A percentile compares a stretch with the other conserved stretches of the same genome.
These are phyloP conservation scores for Mantis religiosa DNA, from an alignment of 2,888 invertebrate species.

Conservation along the genomic window DNA sequence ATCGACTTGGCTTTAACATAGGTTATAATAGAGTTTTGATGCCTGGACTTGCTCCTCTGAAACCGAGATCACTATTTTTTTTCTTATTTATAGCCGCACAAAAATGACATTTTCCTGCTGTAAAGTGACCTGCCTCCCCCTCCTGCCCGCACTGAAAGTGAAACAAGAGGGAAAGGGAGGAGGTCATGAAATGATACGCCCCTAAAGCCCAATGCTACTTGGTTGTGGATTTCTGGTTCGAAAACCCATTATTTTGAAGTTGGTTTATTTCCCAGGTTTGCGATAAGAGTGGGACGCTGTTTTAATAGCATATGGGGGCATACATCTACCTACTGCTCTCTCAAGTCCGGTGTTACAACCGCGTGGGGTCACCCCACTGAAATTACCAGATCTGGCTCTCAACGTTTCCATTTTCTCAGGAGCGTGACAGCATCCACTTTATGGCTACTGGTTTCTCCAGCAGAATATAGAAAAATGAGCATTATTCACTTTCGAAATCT, in stretches of 20 bases:
- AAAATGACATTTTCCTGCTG: conserved; percentile 26
- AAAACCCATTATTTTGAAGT: conserved; percentile 15
- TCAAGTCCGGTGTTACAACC: neutral
- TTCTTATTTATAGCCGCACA: conserved; percentile 28
- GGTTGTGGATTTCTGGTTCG: conserved; percentile 16
- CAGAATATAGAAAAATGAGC: neutral
- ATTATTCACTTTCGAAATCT: neutral
- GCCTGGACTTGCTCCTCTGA: neutral
- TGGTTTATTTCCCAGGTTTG: conserved; percentile 7
- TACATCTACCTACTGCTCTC: neutral
- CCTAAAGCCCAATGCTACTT: neutral
- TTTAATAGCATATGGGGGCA: neutral
- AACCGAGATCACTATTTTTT: conserved; percentile 9
- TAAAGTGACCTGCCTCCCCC: neutral
- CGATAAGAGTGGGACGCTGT: conserved; percentile 5
- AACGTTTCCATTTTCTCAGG: neutral
- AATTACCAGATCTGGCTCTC: neutral
- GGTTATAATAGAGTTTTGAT: conserved; percentile 17
- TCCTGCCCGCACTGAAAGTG: neutral
- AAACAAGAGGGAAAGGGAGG: neutral
- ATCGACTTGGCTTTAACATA: conserved; percentile 1
- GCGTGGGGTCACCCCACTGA: neutral
- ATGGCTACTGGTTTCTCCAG: neutral
- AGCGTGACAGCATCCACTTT: neutral
- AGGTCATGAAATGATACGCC: conserved; percentile 1